A percentile compares a stretch with the other conserved stretches of the same genome.
Conservation (phyloP, 2,113 vertebrate species). For the Ptyas mucosa region DNA sequence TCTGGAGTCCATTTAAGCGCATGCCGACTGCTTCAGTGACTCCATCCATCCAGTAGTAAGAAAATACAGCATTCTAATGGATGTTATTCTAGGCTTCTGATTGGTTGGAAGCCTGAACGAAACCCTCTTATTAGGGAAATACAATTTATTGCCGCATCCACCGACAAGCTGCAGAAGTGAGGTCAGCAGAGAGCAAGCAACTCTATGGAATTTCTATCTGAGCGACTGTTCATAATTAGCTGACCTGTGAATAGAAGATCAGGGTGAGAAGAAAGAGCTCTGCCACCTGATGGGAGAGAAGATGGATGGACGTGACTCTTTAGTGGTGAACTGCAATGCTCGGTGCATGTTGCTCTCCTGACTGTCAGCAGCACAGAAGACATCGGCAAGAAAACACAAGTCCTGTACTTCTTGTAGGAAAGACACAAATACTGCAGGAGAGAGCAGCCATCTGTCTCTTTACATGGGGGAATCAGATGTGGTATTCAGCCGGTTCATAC, state of each 20-base stretch:
- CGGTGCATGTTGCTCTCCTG: background rate
- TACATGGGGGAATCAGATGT: no score
- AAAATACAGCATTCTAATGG: no score
- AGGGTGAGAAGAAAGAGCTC: background rate
- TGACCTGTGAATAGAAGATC: background rate
- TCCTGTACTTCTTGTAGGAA: no score
- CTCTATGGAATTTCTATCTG: background rate
- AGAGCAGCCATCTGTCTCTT: no score
- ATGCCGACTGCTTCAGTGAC: no score
- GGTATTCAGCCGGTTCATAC: no score
- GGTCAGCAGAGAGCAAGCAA: background rate
- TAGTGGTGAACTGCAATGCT: background rate
- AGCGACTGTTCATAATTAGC: background rate
- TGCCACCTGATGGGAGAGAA: background rate
- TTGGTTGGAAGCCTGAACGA: background rate
- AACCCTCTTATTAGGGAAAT: background rate
- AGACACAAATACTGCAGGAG: no score
- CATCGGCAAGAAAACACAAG: background rate
- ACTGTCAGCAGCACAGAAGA: background rate
- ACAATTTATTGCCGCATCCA: background rate
- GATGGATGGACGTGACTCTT: background rate
- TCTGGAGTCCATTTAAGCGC: no score
- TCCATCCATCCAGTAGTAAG: no score
- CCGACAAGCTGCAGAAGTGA: background rate
- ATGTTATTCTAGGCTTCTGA: no score